phyloP scores from a whole-genome alignment of 2,797 vertebrate species.

The Aotus griseimembra region DNA sequence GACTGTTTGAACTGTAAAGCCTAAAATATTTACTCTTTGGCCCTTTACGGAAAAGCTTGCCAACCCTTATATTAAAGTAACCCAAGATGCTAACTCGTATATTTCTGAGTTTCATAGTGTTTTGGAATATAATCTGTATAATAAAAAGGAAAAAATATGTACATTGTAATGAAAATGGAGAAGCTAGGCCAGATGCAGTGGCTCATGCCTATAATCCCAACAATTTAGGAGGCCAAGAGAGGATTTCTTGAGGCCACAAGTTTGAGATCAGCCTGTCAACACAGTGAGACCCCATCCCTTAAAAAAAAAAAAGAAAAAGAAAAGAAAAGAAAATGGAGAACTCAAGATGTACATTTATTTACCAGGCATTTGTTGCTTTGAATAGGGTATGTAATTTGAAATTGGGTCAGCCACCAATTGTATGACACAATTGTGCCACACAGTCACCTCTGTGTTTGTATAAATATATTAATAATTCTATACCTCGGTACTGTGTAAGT shows the following conservation, averaged over 20 bases:
- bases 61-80: neutral
- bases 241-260: neutral
- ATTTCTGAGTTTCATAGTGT: neutral
- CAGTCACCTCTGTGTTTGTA: neutral
- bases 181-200: neutral
- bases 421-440: no score
- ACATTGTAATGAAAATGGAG: neutral
- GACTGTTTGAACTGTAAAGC: neutral
- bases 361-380: neutral
- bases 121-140: neutral
- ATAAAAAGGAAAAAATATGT: neutral
- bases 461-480: neutral
- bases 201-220: neutral
- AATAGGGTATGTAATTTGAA: neutral
- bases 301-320: no score
- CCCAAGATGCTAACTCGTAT: neutral
- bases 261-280: neutral
- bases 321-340: neutral
- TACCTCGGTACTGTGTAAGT: neutral
- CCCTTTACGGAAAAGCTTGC: neutral
- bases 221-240: neutral
- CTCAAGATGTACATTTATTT: neutral
- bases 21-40: neutral
- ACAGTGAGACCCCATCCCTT: neutral
- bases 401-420: neutral